These are phyloP conservation scores for Astreopora myriophthalma DNA, from an alignment of 64 coral and sea anemone genomes.

Conservation along the genomic window DNA sequence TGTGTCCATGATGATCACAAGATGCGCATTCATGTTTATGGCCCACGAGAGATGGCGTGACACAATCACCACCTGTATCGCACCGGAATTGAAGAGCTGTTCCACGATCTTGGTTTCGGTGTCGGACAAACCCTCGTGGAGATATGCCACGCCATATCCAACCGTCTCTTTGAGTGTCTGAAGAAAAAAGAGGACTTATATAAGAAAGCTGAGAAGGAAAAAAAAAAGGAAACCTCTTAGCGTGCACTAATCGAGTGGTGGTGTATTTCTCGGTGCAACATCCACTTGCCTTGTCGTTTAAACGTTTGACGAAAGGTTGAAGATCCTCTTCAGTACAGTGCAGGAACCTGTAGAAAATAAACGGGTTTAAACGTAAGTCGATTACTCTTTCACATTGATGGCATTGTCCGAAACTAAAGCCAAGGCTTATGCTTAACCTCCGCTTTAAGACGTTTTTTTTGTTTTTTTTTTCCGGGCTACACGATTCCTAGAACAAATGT, in stretches of 20 bases:
- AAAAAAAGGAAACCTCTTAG: not conserved
- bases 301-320: slow-evolving; percentile 88
- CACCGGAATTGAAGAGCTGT: slow-evolving; percentile 95
- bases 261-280: too few relatives aligned
- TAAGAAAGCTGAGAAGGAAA: not conserved
- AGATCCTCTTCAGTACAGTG: slow-evolving; percentile 99
- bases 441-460: too few relatives aligned
- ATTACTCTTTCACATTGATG: too few relatives aligned
- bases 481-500: too few relatives aligned
- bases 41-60: slow-evolving; percentile 91
- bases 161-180: slow-evolving; percentile 96
- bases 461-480: too few relatives aligned
- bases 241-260: too few relatives aligned
- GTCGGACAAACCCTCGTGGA: slow-evolving; percentile 95
- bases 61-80: slow-evolving; percentile 97
- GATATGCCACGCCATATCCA: slow-evolving; percentile 90
- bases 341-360: slow-evolving; percentile 69
- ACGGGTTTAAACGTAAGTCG: not conserved
- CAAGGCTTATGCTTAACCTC: too few relatives aligned
- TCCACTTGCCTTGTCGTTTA: slow-evolving; percentile 92
- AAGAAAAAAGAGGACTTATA: not conserved
- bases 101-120: slow-evolving; percentile 88
- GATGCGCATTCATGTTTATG: slow-evolving; percentile 86
- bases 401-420: too few relatives aligned
- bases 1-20: slow-evolving; percentile 96